Evolutionary conservation across 2,888 invertebrate genomes (phyloP).

Genomic region (Hypena proboscidalis): DNA sequence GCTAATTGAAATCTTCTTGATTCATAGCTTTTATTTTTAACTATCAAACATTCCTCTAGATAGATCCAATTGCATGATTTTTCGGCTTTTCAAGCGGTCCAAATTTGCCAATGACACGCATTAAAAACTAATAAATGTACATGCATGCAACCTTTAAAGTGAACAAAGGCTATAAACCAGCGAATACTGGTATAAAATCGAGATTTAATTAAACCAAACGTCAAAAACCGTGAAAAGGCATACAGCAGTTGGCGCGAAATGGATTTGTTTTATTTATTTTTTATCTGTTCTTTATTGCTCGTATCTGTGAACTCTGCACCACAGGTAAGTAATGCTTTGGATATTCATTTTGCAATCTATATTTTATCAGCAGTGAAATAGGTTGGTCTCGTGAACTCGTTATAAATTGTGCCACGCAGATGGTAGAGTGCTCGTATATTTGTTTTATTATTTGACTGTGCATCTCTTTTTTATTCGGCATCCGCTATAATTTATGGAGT

Average conservation of each 20-base stretch:
- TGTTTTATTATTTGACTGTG: too few species aligned
- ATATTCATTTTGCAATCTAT: background rate
- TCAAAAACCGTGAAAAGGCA: slow-evolving; percentile 25
- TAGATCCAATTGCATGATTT: too few species aligned
- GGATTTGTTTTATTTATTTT: slow-evolving; percentile 43
- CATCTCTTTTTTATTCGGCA: too few species aligned
- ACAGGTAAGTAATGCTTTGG: slow-evolving; percentile 49
- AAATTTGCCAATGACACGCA: background rate
- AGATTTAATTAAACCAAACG: slow-evolving; percentile 36
- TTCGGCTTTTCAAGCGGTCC: too few species aligned
- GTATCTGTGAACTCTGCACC: slow-evolving; percentile 43
- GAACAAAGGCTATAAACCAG: slow-evolving; percentile 23
- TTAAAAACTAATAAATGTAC: slow-evolving; percentile 11
- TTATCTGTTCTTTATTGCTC: slow-evolving; percentile 46
- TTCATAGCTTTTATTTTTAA: too few species aligned
- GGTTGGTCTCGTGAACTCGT: too few species aligned
- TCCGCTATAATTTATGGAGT: too few species aligned
- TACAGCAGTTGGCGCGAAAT: slow-evolving; percentile 15
- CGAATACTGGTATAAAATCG: slow-evolving; percentile 15
- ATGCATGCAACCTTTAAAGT: background rate
- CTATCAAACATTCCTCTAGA: too few species aligned
- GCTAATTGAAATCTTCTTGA: too few species aligned
- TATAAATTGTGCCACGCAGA: too few species aligned
- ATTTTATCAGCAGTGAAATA: too few species aligned
- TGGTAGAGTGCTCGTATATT: too few species aligned